Evolutionary conservation across 2,888 invertebrate genomes (phyloP).

Genomic region (Tetranychus truncatus): DNA sequence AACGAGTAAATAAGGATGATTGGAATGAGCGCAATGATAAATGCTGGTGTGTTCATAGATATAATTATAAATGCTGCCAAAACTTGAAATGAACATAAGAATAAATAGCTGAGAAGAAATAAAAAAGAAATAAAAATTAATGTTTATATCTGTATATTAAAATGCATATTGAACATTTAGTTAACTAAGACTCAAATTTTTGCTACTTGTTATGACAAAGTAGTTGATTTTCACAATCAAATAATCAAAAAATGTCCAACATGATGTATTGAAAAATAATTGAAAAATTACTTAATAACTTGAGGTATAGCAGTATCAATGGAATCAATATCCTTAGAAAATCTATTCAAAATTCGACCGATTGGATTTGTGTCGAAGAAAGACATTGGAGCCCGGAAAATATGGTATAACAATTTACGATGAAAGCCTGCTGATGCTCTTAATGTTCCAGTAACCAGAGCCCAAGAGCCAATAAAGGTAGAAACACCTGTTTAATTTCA

Average conservation of each 20-base stretch:
- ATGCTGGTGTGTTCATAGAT: constrained; percentile 40
- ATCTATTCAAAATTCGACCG: constrained; percentile 49
- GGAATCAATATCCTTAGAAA: constrained; percentile 48
- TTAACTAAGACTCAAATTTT: too few species aligned
- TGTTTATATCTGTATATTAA: too few species aligned
- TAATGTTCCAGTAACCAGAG: constrained; percentile 8
- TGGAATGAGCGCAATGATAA: constrained; percentile 56
- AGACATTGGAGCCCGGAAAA: constrained; percentile 37
- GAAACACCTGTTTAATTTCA: not conserved
- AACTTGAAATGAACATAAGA: constrained; percentile 18
- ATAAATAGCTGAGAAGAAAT: constrained; percentile 8
- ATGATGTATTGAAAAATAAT: not conserved
- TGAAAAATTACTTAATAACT: constrained; percentile 30
- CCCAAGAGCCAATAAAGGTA: not conserved
- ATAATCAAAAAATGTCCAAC: not conserved
- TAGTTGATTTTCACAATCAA: not conserved
- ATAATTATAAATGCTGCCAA: constrained; percentile 28
- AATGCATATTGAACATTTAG: too few species aligned
- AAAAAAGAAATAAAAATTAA: not conserved
- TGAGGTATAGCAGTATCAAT: constrained; percentile 47
- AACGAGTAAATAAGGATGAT: constrained; percentile 39
- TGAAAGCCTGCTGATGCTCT: constrained; percentile 16
- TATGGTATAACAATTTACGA: constrained; percentile 13
- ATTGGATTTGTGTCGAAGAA: constrained; percentile 58
- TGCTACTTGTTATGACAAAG: not conserved